Percentiles rank a stretch among this genome's conserved stretches.
These are phyloP conservation scores for Xanthorhoe spadicearia DNA, from an alignment of 2,888 invertebrate species.

Conservation along the genomic window DNA sequence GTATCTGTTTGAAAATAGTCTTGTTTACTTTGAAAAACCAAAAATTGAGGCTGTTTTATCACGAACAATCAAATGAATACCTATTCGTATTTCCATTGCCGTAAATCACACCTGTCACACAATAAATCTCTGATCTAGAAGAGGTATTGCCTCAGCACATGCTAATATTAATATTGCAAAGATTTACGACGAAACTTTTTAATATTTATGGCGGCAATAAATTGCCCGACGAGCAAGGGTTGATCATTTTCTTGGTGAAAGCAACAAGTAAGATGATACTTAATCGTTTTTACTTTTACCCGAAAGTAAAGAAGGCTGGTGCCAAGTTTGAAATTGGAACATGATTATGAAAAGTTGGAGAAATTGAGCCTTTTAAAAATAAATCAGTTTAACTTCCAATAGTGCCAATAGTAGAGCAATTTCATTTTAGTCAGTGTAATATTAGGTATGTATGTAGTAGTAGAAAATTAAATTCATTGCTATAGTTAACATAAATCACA, in stretches of 20 bases:
- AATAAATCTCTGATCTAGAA: conserved; percentile 31
- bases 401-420: too few species aligned
- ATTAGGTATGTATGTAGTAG: too few species aligned
- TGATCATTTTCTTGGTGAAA: conserved; percentile 73
- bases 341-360: conserved; percentile 1
- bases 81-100: not conserved
- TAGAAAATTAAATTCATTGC: conserved; percentile 9
- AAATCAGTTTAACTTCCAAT: too few species aligned
- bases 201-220: conserved; percentile 83
- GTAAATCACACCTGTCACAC: conserved; percentile 15
- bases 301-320: conserved; percentile 6
- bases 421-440: too few species aligned
- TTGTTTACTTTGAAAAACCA: too few species aligned
- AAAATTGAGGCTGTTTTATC: too few species aligned
- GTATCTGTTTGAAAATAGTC: too few species aligned
- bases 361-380: not conserved
- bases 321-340: conserved; percentile 5
- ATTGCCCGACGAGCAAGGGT: conserved; percentile 78
- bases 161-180: conserved; percentile 77
- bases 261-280: conserved; percentile 73
- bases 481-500: conserved; percentile 41
- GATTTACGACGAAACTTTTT: conserved; percentile 82
- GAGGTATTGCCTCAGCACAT: conserved; percentile 60
- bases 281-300: conserved; percentile 12
- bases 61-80: not conserved